phyloP scores from a whole-genome alignment of 2,113 vertebrate species.

The Sardina pilchardus region DNA sequence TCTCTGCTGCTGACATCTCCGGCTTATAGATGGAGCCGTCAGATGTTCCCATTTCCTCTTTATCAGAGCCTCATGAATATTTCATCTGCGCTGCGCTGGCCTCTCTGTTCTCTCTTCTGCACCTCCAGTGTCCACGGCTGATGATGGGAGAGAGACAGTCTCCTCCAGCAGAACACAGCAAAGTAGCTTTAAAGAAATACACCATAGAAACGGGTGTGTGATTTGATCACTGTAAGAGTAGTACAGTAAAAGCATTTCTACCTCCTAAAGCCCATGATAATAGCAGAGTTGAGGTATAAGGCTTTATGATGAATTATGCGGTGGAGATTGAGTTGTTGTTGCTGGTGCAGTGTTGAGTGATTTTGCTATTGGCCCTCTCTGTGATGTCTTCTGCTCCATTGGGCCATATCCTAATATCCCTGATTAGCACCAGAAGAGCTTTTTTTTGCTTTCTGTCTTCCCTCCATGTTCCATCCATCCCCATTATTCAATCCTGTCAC shows the following conservation, averaged over 20 bases:
- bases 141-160: neutral
- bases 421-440: neutral
- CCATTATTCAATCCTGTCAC: neutral
- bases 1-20: neutral
- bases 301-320: neutral
- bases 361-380: neutral
- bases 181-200: neutral
- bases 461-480: neutral
- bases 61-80: neutral
- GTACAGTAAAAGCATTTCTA: neutral
- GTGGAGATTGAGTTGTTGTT: neutral
- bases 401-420: neutral
- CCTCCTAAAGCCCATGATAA: neutral
- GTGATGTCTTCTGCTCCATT: neutral
- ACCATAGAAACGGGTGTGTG: neutral
- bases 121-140: neutral
- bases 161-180: neutral
- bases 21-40: neutral
- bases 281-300: neutral
- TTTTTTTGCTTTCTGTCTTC: neutral
- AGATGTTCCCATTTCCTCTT: constrained; percentile 15
- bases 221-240: neutral
- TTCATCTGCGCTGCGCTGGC: neutral
- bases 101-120: neutral
- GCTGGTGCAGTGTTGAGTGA: neutral